These are phyloP conservation scores for Eremobia ochroleuca DNA, from an alignment of 2,888 invertebrate genomes.

Conservation along the genomic window DNA sequence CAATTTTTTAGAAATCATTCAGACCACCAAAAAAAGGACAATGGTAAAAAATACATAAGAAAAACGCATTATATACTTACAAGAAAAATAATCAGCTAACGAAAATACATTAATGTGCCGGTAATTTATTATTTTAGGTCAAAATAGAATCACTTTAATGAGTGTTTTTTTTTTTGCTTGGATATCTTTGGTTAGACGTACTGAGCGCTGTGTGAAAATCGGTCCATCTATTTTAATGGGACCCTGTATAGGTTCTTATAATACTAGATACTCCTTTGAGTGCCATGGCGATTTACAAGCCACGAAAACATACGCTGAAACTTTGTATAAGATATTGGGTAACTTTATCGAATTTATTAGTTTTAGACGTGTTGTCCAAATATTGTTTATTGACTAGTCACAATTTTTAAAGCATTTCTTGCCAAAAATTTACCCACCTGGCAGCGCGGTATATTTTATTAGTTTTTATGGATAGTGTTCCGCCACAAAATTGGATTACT, in stretches of 20 bases:
- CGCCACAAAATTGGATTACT: not conserved
- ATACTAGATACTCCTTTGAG: conserved; percentile 7
- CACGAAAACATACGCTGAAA: conserved; percentile 49
- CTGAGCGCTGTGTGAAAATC: no score
- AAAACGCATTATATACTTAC: no score
- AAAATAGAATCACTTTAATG: no score
- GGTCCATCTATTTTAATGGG: no score
- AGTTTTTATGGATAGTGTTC: not conserved
- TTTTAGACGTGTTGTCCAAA: conserved; percentile 24
- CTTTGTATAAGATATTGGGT: conserved; percentile 25
- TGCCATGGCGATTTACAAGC: conserved; percentile 46
- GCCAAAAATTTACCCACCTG: conserved; percentile 53
- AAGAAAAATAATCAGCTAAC: no score
- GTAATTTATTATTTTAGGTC: no score
- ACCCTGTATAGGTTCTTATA: not conserved
- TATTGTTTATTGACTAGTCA: conserved; percentile 46
- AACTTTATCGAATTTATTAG: conserved; percentile 50
- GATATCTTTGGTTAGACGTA: no score
- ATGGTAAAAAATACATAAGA: no score
- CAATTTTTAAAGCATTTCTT: conserved; percentile 25
- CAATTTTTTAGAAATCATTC: no score
- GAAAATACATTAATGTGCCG: no score
- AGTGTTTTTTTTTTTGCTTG: no score
- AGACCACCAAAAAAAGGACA: no score
- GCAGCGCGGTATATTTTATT: conserved; percentile 6